These are phyloP conservation scores for Caenorhabditis briggsae DNA, from an alignment of 1,140 invertebrate genomes.

Conservation along the genomic window DNA sequence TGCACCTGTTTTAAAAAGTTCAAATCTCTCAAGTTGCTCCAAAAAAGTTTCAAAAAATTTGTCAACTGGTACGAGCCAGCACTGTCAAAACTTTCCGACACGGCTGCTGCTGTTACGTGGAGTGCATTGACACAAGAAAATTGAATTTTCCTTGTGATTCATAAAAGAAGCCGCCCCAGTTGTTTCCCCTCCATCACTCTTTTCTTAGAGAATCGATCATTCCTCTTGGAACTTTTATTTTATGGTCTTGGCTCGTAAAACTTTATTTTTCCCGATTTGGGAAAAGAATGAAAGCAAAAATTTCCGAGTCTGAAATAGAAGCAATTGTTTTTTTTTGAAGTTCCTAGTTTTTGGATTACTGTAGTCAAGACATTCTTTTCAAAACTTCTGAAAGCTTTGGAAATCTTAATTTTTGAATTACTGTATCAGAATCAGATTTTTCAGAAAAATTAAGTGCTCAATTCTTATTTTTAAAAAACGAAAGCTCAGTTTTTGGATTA, in stretches of 20 bases:
- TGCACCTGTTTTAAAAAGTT: too few relatives aligned
- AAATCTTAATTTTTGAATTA: neutral
- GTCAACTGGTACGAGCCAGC: constrained; percentile 24
- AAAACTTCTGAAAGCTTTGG: neutral
- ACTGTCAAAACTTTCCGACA: neutral
- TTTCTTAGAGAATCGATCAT: neutral
- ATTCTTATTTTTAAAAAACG: too few relatives aligned
- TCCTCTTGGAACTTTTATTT: neutral
- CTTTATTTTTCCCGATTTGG: neutral
- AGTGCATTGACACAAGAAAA: constrained; percentile 49
- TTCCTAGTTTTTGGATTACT: too few relatives aligned
- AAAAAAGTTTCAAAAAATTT: neutral
- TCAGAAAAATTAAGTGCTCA: too few relatives aligned
- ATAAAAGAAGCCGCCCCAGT: constrained; percentile 40
- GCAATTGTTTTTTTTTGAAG: too few relatives aligned
- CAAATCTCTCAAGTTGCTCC: too few relatives aligned
- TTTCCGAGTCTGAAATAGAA: too few relatives aligned
- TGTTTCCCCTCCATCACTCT: neutral
- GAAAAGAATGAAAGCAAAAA: too few relatives aligned
- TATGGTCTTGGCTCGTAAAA: neutral
- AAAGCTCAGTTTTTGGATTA: too few relatives aligned
- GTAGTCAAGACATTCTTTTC: neutral
- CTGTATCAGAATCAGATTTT: too few relatives aligned
- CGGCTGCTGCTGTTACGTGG: neutral
- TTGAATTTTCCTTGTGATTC: constrained; percentile 15